These are phyloP conservation scores for Acanthaster planci DNA, from an alignment of 35 echinoderm and acorn worm species.

Conservation along the genomic window DNA sequence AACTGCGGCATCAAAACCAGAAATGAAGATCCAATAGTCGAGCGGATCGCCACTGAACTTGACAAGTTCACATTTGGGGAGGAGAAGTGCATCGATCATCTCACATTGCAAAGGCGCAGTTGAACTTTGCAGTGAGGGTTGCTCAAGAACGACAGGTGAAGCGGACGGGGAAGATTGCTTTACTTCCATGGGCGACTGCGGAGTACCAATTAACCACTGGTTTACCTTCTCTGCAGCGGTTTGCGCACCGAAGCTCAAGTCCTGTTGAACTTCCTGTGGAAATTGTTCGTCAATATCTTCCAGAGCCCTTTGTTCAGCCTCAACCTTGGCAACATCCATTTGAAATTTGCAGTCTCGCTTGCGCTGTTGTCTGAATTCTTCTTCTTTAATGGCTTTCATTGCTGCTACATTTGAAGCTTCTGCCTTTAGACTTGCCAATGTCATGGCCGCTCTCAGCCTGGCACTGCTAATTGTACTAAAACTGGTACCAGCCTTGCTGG, in stretches of 20 bases:
- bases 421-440: not conserved
- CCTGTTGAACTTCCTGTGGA: not conserved
- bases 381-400: not conserved
- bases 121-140: no score
- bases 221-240: not conserved
- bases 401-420: not conserved
- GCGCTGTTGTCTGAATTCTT: not conserved
- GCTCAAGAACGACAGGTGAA: not conserved
- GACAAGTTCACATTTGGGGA: constrained; percentile 51
- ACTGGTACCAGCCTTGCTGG: not conserved
- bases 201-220: not conserved
- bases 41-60: constrained; percentile 53
- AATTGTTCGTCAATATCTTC: not conserved
- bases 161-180: not conserved
- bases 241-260: not conserved
- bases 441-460: not conserved
- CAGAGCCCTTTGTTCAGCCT: not conserved
- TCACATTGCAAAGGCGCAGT: not conserved
- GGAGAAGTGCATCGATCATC: not conserved
- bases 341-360: not conserved
- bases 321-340: not conserved
- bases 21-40: constrained; percentile 54
- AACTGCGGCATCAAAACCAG: constrained; percentile 54
- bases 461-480: not conserved
- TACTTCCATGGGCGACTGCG: not conserved